A percentile compares a stretch with the other conserved stretches of the same genome.
phyloP scores from a whole-genome alignment of 2,113 vertebrate species.

The Upupa epops region DNA sequence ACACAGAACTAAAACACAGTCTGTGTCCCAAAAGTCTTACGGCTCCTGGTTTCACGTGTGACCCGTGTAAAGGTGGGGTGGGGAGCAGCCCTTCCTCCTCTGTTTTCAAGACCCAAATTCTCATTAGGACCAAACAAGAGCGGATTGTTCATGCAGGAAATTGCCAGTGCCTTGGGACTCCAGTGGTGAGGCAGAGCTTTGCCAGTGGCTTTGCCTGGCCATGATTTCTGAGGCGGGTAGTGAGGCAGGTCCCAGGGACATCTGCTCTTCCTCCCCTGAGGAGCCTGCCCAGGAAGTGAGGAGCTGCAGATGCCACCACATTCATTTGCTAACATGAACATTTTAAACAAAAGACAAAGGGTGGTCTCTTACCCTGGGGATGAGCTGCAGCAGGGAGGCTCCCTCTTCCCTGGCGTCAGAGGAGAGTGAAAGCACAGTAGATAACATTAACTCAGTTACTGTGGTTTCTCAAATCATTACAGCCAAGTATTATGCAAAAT shows the following conservation, averaged over 20 bases:
- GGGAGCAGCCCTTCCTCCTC: neutral
- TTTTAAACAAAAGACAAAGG: constrained; percentile 15
- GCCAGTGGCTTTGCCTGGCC: neutral
- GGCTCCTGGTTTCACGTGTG: neutral
- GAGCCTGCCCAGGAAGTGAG: neutral
- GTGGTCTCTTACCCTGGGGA: neutral
- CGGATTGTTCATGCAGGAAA: neutral
- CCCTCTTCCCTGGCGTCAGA: neutral
- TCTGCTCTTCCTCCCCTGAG: accelerated
- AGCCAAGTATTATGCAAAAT: neutral
- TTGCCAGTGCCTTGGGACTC: neutral
- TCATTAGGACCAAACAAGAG: neutral
- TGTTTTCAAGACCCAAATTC: neutral
- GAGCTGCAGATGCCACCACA: neutral
- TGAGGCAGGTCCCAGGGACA: neutral
- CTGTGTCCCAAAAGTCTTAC: neutral
- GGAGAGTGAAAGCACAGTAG: neutral
- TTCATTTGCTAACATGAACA: neutral
- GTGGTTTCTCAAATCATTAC: neutral
- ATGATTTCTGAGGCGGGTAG: accelerated
- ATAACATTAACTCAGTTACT: neutral
- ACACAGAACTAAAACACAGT: accelerated
- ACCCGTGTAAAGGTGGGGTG: neutral
- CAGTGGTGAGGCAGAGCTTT: neutral
- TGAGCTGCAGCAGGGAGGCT: constrained; percentile 11